Base-by-base conservation (phyloP, 2,797 vertebrate species). In the Benthosema pterotum region DNA sequence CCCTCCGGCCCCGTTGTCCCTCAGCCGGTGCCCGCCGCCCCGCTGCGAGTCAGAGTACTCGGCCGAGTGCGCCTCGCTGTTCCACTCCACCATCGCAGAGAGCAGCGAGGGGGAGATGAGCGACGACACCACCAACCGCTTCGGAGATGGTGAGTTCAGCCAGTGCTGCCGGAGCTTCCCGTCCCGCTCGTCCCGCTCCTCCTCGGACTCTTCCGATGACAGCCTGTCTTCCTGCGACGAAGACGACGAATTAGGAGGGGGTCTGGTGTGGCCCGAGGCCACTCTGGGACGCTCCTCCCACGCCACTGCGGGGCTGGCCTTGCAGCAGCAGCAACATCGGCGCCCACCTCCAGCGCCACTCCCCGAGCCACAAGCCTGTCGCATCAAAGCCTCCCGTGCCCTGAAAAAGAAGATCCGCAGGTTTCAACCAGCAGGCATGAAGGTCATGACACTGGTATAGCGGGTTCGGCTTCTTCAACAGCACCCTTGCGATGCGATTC, bases 391-490 rank as follows among this genome's bases (percentile, higher is more conserved):
- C 19, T 98, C 97, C 53, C 93, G 92, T 78, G 96, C 97, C 18
- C 88, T 99, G 17, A 98, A 95, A 84, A 98, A 95, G 83, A 99
- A 96, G 86, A 97, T 98, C 55, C 92, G 97, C 12, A 91, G 95
- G 72, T 98, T 97, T 87, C 96, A 97, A n/a, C 96, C 96, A 0
- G 91, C 94, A 0, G 89, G 95, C 1, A 85, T 98, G 74, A 97
- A 96, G 87, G 94, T 99, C 85, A 98, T 99, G 95, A 98, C 97
- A 72, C 92, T 95, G 85, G 95, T 99, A 75, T 98, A 91, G 91
- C 17, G 59, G 51, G 60, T 14, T 43, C 61, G 1, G 19, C 61
- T 64, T n/a, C n/a, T n/a, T n/a, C n/a, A n/a, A n/a, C n/a, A n/a
- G n/a, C n/a, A n/a, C n/a, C n/a, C n/a, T n/a, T n/a, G n/a, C n/a